Evolutionary conservation across 2,113 vertebrate genomes (phyloP).

Genomic region (Sterrhoptilus dennistouni): DNA sequence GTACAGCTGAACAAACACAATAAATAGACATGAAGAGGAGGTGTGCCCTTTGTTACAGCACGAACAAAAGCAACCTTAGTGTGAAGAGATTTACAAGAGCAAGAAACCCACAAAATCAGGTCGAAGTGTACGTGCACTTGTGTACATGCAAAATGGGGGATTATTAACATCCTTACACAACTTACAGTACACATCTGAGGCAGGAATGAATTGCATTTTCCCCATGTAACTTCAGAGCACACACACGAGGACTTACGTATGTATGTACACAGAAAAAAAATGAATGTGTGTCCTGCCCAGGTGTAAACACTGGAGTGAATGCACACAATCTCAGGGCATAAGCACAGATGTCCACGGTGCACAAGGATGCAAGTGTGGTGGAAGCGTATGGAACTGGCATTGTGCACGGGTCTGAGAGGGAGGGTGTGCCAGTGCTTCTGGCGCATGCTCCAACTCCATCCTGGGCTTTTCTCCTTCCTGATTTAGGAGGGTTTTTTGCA

Average conservation of each 20-base stretch:
- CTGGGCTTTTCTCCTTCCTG: background rate
- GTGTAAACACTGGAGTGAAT: background rate
- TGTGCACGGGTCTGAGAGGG: rapidly evolving
- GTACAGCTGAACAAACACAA: background rate
- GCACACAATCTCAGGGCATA: background rate
- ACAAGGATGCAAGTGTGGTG: rapidly evolving
- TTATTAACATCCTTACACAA: background rate
- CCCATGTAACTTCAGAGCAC: background rate
- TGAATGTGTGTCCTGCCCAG: rapidly evolving
- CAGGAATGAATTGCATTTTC: background rate
- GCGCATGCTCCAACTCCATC: background rate
- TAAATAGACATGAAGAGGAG: background rate
- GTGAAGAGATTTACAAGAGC: background rate
- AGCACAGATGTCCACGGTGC: rapidly evolving
- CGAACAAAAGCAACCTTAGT: background rate
- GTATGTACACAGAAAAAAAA: background rate
- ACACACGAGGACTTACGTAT: rapidly evolving
- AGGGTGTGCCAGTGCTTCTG: background rate
- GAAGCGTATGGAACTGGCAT: rapidly evolving
- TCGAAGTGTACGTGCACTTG: background rate
- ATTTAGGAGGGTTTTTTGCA: background rate
- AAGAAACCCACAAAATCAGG: background rate
- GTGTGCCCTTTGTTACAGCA: background rate
- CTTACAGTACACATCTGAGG: background rate
- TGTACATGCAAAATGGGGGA: rapidly evolving